Base-by-base conservation (phyloP, 1,140 invertebrate species). In the Bombus sibiricus region DNA sequence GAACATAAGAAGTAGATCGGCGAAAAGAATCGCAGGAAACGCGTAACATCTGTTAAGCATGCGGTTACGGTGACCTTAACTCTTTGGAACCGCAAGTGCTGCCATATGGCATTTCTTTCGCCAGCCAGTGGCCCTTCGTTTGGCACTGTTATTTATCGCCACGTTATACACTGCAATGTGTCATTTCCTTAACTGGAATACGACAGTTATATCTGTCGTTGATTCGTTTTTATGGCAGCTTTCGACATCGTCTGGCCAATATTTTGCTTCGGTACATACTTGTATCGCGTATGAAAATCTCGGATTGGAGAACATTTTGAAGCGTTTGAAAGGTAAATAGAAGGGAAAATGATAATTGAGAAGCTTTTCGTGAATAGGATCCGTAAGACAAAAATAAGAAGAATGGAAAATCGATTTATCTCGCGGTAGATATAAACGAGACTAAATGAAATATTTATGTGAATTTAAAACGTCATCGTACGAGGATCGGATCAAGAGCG, bases 1-100 rank as follows among this genome's bases (percentile, higher is more conserved):
- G 53, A 18, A 41, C 12, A 32, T 37, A 28, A 34, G 4, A 22
- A n/a, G 9, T 34, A 28, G 3, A 22, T 72, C 18, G 80, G 4
- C 9, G 47, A 22, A 73, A 72, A 25, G 28, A 57, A 57, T 80
- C 43, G 43, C 34, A 53, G 78, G 34, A 43, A 62, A 1, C 69
- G 53, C n/a, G 69, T 62, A 74, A 74, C 80, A 81, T 81, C 37
- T 81, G 80, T 62, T n/a, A 74, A 81, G 39, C 69, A 74, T 74
- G 69, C 37, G 69, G 53, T 81, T 72, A 32, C 34, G 28, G 37
- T 59, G 53, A 13, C 39, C 80, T 74, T 74, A 62, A 81, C 69
- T 41, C 72, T 25, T 22, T 34, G 13, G 59, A 59, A 74, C 53
- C 80, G 37, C 80, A 62, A 73, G 47, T 34, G 53, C 25, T 13